phyloP scores from a whole-genome alignment of 2,113 vertebrate genomes.

The Rhynchomys soricoides region DNA sequence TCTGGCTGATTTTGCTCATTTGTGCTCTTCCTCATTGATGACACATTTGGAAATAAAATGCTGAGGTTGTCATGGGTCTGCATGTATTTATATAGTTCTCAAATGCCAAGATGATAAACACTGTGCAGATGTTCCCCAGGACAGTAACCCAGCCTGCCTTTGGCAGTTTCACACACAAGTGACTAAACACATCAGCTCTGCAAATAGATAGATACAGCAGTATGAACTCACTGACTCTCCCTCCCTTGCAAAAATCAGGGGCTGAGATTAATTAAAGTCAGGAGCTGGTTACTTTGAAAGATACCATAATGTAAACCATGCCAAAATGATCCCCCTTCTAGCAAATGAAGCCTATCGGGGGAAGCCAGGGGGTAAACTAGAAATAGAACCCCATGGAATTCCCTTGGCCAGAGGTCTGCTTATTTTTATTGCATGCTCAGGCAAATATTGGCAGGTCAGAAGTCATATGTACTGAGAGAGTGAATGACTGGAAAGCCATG shows the following conservation, averaged over 20 bases:
- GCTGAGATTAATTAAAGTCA: conserved; percentile 78
- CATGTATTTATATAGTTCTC: conserved; percentile 67
- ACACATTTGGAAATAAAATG: conserved; percentile 69
- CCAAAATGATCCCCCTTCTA: conserved; percentile 50
- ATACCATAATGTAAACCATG: conserved; percentile 52
- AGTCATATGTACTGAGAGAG: neutral
- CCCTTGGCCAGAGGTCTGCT: neutral
- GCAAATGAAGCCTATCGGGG: neutral
- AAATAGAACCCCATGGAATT: neutral
- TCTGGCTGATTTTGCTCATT: conserved; percentile 50
- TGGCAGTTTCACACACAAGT: conserved; percentile 72
- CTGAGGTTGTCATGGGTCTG: conserved; percentile 60
- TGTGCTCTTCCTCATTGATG: conserved; percentile 64
- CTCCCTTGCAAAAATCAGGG: conserved; percentile 65
- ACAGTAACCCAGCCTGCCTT: conserved; percentile 72
- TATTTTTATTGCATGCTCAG: neutral
- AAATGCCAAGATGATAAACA: conserved; percentile 74
- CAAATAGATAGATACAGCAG: conserved; percentile 28
- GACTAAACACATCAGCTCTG: conserved; percentile 67
- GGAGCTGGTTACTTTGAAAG: conserved; percentile 70
- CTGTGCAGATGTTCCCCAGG: conserved; percentile 75
- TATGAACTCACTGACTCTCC: conserved; percentile 64
- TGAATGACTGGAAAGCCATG: neutral
- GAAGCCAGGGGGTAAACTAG: neutral
- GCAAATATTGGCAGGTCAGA: neutral